phyloP scores from a whole-genome alignment of 2,888 invertebrate species.

The Papilio elwesi region DNA sequence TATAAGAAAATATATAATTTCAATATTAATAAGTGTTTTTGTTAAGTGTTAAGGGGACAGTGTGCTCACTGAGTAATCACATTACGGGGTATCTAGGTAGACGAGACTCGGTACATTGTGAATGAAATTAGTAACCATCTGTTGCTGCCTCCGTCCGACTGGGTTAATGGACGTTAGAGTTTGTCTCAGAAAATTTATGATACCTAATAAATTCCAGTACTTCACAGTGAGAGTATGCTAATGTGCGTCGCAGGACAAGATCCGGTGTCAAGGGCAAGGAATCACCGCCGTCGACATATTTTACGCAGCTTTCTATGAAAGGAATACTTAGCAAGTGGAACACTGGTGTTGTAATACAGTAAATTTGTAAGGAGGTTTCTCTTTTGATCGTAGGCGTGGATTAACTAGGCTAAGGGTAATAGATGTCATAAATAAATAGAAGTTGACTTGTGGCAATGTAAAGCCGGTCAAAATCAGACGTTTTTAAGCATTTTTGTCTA shows the following conservation, averaged over 20 bases:
- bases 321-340: conserved; percentile 31
- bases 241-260: conserved; percentile 18
- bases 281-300: conserved; percentile 21
- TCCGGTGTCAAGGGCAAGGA: conserved; percentile 28
- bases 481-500: no score
- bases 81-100: not conserved
- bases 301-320: conserved; percentile 32
- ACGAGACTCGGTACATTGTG: not conserved
- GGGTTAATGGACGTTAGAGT: conserved; percentile 2
- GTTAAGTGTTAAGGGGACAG: no score
- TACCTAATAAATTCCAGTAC: conserved; percentile 9
- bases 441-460: no score
- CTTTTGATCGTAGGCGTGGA: conserved; percentile 13
- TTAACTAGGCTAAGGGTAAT: not conserved
- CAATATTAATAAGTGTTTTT: no score
- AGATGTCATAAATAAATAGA: not conserved
- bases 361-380: conserved; percentile 24
- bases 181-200: conserved; percentile 13
- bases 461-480: no score
- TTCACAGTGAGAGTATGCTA: conserved; percentile 5
- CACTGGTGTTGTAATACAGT: conserved; percentile 16
- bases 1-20: no score
- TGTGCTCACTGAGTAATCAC: not conserved
- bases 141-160: not conserved
- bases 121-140: conserved; percentile 9